phyloP scores from a whole-genome alignment of 2,797 vertebrate genomes.

The Sebastes itinus region DNA sequence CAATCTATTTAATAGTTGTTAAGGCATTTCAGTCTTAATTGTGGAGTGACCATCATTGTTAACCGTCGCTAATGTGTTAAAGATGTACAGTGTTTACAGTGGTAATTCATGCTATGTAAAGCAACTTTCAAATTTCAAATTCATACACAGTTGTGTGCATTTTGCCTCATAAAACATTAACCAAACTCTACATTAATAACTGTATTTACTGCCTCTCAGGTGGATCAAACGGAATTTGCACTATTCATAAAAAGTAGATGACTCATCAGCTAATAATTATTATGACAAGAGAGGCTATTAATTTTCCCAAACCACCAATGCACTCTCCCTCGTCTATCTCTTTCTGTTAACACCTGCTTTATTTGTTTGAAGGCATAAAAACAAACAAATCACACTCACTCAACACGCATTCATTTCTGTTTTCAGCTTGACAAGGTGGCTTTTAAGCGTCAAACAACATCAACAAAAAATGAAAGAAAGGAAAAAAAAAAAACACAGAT shows the following conservation, averaged over 20 bases:
- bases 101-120: neutral
- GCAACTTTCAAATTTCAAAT: neutral
- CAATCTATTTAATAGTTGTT: neutral
- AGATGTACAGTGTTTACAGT: neutral
- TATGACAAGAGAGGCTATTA: constrained; percentile 58
- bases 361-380: constrained; percentile 57
- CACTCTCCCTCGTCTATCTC: constrained; percentile 40
- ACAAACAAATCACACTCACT: constrained; percentile 48
- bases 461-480: constrained; percentile 31
- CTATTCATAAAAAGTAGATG: constrained; percentile 52
- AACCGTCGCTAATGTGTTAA: rapidly evolving
- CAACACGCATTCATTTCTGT: constrained; percentile 35
- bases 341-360: constrained; percentile 73
- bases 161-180: neutral
- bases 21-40: neutral
- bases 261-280: constrained; percentile 67
- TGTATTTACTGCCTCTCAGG: constrained; percentile 28
- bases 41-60: no score
- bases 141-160: neutral
- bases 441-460: constrained; percentile 53
- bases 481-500: constrained; percentile 38
- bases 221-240: constrained; percentile 37
- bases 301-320: constrained; percentile 35
- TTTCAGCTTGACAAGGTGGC: constrained; percentile 39
- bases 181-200: constrained; percentile 33